Conservation (phyloP, 2,113 vertebrate species). For the Heterotis niloticus region DNA sequence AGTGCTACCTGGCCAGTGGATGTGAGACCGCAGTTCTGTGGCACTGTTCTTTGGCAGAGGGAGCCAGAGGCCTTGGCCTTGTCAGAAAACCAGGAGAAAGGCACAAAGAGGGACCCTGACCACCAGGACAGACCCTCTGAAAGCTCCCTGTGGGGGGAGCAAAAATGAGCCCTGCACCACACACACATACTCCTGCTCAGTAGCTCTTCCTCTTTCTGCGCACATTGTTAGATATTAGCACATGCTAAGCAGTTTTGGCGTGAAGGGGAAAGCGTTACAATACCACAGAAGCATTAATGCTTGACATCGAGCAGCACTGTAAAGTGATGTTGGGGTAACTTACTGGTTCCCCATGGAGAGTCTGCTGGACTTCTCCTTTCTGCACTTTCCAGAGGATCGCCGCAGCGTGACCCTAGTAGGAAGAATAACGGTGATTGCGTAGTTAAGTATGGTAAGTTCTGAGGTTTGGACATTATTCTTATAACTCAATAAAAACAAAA, state of each 20-base stretch:
- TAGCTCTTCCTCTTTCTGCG: too few relatives aligned
- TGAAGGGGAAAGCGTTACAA: too few relatives aligned
- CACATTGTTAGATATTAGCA: too few relatives aligned
- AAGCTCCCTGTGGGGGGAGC: constrained; percentile 63
- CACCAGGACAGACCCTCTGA: constrained; percentile 72
- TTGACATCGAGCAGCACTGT: too few relatives aligned
- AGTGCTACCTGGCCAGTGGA: constrained; percentile 74
- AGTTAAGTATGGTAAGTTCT: neutral
- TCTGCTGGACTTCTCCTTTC: constrained; percentile 70
- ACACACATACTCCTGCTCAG: too few relatives aligned
- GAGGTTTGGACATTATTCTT: too few relatives aligned
- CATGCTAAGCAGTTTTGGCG: too few relatives aligned
- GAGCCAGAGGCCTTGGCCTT: constrained; percentile 64
- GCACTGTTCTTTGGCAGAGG: constrained; percentile 64
- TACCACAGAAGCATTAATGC: too few relatives aligned
- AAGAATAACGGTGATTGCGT: neutral
- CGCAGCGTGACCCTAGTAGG: constrained; percentile 68
- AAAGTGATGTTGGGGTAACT: neutral
- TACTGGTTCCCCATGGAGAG: constrained; percentile 70
- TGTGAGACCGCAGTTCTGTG: constrained; percentile 57
- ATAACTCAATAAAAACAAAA: too few relatives aligned
- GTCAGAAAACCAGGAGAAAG: constrained; percentile 88
- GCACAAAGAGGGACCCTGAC: constrained; percentile 75
- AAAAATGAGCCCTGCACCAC: neutral
- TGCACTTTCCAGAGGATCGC: constrained; percentile 66